phyloP scores from a whole-genome alignment of 2,113 vertebrate species.

The Todiramphus saurophagus region DNA sequence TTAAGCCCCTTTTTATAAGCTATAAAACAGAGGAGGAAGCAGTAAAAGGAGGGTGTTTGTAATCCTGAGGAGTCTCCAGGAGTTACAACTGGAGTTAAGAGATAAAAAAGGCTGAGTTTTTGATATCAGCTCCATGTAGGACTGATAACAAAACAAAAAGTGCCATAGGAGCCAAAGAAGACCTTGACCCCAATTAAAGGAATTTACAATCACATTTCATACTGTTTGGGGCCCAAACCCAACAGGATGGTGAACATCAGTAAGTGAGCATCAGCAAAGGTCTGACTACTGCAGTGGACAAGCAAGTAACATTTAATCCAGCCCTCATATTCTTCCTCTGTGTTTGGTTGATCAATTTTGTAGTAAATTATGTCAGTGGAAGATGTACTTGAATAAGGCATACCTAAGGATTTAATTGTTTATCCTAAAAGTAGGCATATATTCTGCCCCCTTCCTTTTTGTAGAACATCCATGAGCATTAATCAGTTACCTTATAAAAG shows the following conservation, averaged over 20 bases:
- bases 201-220: background rate
- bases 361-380: background rate
- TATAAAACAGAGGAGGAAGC: background rate
- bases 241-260: background rate
- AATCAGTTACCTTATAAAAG: background rate
- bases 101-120: background rate
- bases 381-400: background rate
- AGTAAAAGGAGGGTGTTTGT: background rate
- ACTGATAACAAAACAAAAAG: background rate
- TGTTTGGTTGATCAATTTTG: background rate
- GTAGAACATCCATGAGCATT: background rate
- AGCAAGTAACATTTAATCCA: background rate
- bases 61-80: background rate
- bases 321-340: background rate
- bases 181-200: background rate
- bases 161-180: background rate
- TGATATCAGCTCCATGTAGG: background rate
- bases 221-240: background rate
- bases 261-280: background rate
- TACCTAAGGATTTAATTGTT: background rate
- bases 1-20: background rate
- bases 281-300: background rate
- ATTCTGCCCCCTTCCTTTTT: background rate
- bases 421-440: background rate
- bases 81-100: background rate